These are phyloP conservation scores for Theocolax elegans DNA, from an alignment of 1,140 invertebrate species.

Conservation along the genomic window DNA sequence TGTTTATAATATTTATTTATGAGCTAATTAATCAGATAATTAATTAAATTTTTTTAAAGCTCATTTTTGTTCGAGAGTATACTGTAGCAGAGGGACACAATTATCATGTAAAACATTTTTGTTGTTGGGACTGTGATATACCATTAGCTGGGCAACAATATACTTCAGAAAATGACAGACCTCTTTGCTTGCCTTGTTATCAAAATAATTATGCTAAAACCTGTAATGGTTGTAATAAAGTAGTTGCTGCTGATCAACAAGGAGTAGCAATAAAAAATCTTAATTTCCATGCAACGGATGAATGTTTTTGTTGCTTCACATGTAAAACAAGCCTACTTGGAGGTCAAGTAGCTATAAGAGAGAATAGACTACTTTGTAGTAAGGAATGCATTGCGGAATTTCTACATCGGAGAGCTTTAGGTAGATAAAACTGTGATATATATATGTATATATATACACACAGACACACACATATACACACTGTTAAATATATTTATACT, in stretches of 20 bases:
- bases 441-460: no score
- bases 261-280: constrained; percentile 79
- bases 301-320: constrained; percentile 80
- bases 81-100: constrained; percentile 84
- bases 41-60: constrained; percentile 58
- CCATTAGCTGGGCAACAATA: constrained; percentile 85
- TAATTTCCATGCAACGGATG: constrained; percentile 81
- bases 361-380: constrained; percentile 78
- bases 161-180: constrained; percentile 80
- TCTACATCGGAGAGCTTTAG: constrained; percentile 29
- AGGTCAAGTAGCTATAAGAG: constrained; percentile 74
- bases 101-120: constrained; percentile 90
- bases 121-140: constrained; percentile 85
- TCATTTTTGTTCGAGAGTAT: constrained; percentile 87
- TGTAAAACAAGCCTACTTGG: constrained; percentile 80
- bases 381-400: constrained; percentile 62
- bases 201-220: constrained; percentile 80
- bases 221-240: constrained; percentile 76
- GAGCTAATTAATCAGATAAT: no score
- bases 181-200: constrained; percentile 83
- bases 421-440: constrained; percentile 28
- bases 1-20: neutral
- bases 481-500: constrained; percentile 21
- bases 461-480: neutral
- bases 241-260: constrained; percentile 81